phyloP scores from a whole-genome alignment of 2,888 invertebrate genomes.

The Dromius quadrimaculatus region DNA sequence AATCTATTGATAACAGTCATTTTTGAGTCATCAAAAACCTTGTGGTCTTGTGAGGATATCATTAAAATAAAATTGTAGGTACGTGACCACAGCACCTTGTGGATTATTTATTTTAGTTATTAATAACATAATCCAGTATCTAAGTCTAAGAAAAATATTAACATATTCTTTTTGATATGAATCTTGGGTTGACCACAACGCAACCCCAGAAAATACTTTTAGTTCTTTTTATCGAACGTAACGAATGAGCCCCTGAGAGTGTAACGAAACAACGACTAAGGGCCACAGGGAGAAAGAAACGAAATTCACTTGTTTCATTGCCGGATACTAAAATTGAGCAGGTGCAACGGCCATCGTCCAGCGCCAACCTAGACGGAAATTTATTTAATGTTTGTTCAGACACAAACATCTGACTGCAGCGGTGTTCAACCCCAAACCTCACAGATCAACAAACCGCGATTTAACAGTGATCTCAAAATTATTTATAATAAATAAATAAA shows the following conservation, averaged over 20 bases:
- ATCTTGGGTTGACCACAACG: too few species aligned
- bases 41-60: too few species aligned
- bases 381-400: conserved; percentile 37
- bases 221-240: background rate
- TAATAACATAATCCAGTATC: too few species aligned
- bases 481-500: background rate
- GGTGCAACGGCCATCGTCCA: conserved; percentile 22
- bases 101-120: too few species aligned
- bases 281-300: conserved; percentile 34
- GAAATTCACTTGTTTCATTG: conserved; percentile 37
- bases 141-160: too few species aligned
- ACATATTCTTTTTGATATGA: too few species aligned
- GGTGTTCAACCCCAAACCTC: background rate
- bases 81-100: too few species aligned
- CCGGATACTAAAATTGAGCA: conserved; percentile 35
- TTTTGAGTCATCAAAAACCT: too few species aligned
- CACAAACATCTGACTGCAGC: conserved; percentile 33
- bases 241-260: conserved; percentile 9
- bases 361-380: conserved; percentile 27
- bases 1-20: too few species aligned
- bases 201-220: too few species aligned
- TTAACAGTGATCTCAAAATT: conserved; percentile 19
- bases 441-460: conserved; percentile 30
- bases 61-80: too few species aligned
- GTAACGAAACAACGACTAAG: background rate